Evolutionary conservation across 1,140 invertebrate genomes (phyloP).

Genomic region (Cyrtorhinus lividipennis): DNA sequence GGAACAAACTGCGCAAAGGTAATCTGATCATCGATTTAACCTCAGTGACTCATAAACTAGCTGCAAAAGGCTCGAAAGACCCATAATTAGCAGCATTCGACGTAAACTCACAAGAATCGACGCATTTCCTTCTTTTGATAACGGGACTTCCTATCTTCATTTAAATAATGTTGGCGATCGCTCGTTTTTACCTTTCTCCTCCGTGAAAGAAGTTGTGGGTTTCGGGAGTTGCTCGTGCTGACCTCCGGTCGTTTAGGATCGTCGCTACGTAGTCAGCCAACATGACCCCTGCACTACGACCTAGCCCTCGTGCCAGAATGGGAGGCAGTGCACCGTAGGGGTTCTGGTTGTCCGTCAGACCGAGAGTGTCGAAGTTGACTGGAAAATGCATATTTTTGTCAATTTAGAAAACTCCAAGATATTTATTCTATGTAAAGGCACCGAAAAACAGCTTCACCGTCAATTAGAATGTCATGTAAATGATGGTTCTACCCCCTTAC

Average conservation of each 20-base stretch:
- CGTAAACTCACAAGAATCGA: no score
- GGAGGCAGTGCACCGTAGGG: slow-evolving; percentile 63
- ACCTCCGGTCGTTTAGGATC: slow-evolving; percentile 46
- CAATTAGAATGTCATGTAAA: neutral
- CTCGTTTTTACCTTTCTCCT: slow-evolving; percentile 45
- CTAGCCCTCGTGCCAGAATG: slow-evolving; percentile 48
- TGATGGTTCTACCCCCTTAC: no score
- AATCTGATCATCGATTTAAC: no score
- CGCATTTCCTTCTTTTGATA: no score
- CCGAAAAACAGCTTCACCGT: neutral
- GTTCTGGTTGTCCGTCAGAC: slow-evolving; percentile 70
- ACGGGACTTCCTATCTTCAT: no score
- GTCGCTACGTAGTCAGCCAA: slow-evolving; percentile 54
- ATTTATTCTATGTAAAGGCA: no score
- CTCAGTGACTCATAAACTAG: no score
- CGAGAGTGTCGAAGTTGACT: slow-evolving; percentile 72
- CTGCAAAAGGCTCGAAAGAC: no score
- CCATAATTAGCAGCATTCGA: no score
- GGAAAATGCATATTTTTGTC: slow-evolving; percentile 24
- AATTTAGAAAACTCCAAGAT: no score
- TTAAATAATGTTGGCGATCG: no score
- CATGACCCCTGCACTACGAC: slow-evolving; percentile 47
- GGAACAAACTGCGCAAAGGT: no score
- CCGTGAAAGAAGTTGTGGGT: slow-evolving; percentile 41
- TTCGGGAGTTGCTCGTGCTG: slow-evolving; percentile 26